Evolutionary conservation across 2,113 vertebrate genomes (phyloP), one percentile per base, ranked within the genome.

Genomic region (Meriones unguiculatus): DNA sequence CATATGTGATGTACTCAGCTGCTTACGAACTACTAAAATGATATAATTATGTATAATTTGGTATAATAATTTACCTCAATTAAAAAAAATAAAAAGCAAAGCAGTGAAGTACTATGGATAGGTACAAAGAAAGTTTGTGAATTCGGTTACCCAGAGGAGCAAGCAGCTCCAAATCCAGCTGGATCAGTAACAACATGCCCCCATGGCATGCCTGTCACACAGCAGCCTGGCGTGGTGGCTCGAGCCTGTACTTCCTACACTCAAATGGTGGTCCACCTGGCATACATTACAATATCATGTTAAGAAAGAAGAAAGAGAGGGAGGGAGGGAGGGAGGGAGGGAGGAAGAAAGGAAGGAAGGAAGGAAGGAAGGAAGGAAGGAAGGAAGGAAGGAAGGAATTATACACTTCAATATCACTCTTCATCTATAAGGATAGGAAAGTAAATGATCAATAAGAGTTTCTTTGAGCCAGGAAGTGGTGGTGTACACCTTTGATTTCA

Each of bases 131-230:
- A 11, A n/a, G 7, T 7, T 2, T 81, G 35, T 59, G 25, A 38
- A 30, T 28, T 89, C n/a, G 73, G 10, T 72, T 95, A 41, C n/a
- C 87, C 38, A 54, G 85, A 82, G 30, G 77, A 72, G n/a, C 14
- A 50, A 93, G 59, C 72, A 67, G 41, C 10, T 93, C 86, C 41
- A 57, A 76, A 72, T 54, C 22, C n/a, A 85, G 28, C 5, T 82
- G n/a, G 22, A 82, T 81, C 32, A 28, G 2, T 32, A 64, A 32
- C 22, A 20, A 50, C 87, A 25, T 5, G 30, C 62, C 78, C 28
- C 35, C 14, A 25, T 7, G 0, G 4, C 5, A 11, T 32, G 17
- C 10, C 17, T 59, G n/a, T 6, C 5, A 5, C 15, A 72, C 18
- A n/a, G 7, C 35, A 72, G 67, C 50, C 13, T n/a, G 50, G 7